These are phyloP conservation scores for Aythya fuligula DNA, from an alignment of 2,797 vertebrate species.

Conservation along the genomic window DNA sequence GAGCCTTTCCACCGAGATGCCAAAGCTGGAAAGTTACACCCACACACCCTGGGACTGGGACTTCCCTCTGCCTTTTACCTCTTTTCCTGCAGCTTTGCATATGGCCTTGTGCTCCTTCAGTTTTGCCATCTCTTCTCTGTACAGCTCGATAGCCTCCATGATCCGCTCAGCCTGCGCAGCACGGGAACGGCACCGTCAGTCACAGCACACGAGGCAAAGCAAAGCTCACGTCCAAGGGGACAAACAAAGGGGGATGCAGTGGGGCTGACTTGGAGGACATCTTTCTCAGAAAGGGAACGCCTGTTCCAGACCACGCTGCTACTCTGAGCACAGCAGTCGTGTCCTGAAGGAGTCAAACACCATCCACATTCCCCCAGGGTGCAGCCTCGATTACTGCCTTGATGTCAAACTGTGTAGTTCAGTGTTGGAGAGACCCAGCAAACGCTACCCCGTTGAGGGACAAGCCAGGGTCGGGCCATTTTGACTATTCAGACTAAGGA, in stretches of 20 bases:
- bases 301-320: neutral
- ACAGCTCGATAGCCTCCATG: conserved; percentile 96
- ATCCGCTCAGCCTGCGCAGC: conserved; percentile 89
- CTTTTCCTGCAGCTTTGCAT: conserved; percentile 87
- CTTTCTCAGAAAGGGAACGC: neutral
- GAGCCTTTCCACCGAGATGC: neutral
- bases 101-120: conserved; percentile 86
- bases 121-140: conserved; percentile 88
- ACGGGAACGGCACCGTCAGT: neutral
- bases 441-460: neutral
- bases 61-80: conserved; percentile 78
- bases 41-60: neutral
- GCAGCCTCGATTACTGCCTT: neutral
- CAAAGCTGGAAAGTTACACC: neutral
- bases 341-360: neutral
- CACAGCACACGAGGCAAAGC: neutral
- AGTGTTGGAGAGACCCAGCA: neutral
- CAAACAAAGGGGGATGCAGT: neutral
- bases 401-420: neutral
- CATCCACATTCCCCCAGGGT: fast-evolving
- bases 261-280: neutral
- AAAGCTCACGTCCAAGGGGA: neutral
- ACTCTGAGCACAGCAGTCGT: neutral
- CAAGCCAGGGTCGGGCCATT: neutral
- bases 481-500: neutral